Evolutionary conservation across 2,113 vertebrate species (phyloP), one percentile per base, ranked within the genome.

Genomic region (Podilymbus podiceps): DNA sequence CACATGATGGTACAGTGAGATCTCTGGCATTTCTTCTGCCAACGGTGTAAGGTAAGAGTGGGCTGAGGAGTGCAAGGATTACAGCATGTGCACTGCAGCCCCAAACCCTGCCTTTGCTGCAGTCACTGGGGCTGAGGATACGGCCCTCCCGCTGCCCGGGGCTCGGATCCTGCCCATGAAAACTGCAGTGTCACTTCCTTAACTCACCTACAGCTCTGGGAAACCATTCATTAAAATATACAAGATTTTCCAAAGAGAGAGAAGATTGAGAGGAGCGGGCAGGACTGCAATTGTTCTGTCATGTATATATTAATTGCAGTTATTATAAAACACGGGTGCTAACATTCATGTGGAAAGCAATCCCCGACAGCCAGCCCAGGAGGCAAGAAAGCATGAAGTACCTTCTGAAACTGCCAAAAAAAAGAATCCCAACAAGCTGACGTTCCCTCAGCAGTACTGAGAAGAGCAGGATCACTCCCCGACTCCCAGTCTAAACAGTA

Each of bases 401-500:
- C 84, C 60, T 81, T 88, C 91, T 92, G 44, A 89, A 92, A 87
- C 33, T 64, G 76, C 38, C 73, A 75, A 67, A 87, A 69, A 38
- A 83, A 67, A 75, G 42, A 91, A 83, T 66, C 60, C 40, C 68
- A 92, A 59, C 12, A 89, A 88, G 35, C 66, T 72, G n/a, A 21
- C 19, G 56, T 76, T 96, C 62, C 52, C 30, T 60, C 38, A 67
- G 52, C 75, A 79, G 46, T 28, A 68, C 25, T 3, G 30, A 75
- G 71, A 91, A 47, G 63, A 76, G n/a, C 58, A 84, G 38, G 84
- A 72, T 79, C 56, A 40, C 30, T n/a, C 72, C 38, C 56, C 35
- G 60, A 78, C 44, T 90, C 66, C 46, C 4, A 80, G 38, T 15
- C 44, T 9, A 67, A 44, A 73, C 35, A 88, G n/a, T 16, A n/a